A percentile compares a stretch with the other conserved stretches of the same genome.
Conservation (phyloP, 2,113 vertebrate genomes). For the Rhinoptilus africanus region DNA sequence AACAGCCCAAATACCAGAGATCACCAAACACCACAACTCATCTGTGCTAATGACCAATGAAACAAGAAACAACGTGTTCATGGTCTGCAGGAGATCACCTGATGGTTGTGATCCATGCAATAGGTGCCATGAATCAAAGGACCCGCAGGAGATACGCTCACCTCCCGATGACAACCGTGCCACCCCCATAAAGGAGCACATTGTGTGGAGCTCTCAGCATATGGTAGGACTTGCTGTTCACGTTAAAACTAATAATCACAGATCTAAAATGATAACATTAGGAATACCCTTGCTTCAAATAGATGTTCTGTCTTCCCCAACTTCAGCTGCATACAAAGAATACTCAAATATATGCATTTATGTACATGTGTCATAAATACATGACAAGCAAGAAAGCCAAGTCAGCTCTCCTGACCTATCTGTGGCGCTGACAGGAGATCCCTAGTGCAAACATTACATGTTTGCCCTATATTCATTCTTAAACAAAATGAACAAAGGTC, state of each 20-base stretch:
- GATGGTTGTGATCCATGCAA: not conserved
- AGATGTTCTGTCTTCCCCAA: not conserved
- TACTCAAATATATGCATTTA: not conserved
- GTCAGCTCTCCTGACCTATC: not conserved
- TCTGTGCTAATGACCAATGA: accelerated
- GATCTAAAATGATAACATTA: accelerated
- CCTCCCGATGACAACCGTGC: accelerated
- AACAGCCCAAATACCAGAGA: not conserved
- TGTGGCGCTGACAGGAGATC: not conserved
- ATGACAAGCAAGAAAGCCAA: not conserved
- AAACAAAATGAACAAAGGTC: not conserved
- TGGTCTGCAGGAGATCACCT: not conserved
- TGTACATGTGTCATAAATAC: accelerated
- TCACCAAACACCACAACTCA: not conserved
- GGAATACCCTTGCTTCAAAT: not conserved
- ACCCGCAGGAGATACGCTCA: accelerated
- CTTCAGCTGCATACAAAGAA: not conserved
- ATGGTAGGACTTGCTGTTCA: not conserved
- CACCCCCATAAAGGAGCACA: not conserved
- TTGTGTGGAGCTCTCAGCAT: not conserved
- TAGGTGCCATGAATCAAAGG: accelerated
- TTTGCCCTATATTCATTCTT: not conserved
- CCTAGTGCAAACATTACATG: not conserved
- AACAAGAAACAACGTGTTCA: not conserved
- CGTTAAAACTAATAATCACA: not conserved